A percentile compares a stretch with the other conserved stretches of the same genome.
Conservation (phyloP, 2,888 invertebrate genomes). For the Drosophila tripunctata region DNA sequence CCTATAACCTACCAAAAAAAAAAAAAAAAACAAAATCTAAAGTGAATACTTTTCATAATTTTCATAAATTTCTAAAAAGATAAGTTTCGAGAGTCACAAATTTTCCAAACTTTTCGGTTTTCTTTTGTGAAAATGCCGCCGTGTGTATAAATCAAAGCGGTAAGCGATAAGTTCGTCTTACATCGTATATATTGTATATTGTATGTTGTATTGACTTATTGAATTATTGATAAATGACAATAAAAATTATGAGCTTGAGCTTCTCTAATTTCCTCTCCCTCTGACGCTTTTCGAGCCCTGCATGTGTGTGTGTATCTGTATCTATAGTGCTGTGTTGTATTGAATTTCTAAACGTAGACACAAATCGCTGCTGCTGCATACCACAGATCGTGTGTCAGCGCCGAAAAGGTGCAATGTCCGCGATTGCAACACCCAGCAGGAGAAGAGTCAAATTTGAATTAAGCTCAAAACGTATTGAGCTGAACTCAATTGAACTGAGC, state of each 20-base stretch:
- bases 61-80: constrained; percentile 70
- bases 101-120: constrained; percentile 18
- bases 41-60: constrained; percentile 76
- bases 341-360: constrained; percentile 78
- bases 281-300: background rate
- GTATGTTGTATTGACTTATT: constrained; percentile 10
- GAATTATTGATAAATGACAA: constrained; percentile 28
- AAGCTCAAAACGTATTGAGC: too few relatives aligned
- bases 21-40: constrained; percentile 52
- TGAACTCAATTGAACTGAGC: constrained; percentile 12
- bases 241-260: constrained; percentile 55
- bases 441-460: constrained; percentile 11
- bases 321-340: constrained; percentile 42
- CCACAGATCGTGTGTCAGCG: constrained; percentile 74
- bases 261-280: constrained; percentile 51
- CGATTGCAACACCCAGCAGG: constrained; percentile 73
- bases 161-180: constrained; percentile 60
- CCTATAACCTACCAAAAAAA: constrained; percentile 70
- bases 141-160: constrained; percentile 66
- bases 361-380: constrained; percentile 75
- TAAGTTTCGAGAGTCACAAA: constrained; percentile 45
- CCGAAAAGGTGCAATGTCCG: constrained; percentile 78
- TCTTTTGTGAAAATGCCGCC: constrained; percentile 61
- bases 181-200: constrained; percentile 31
- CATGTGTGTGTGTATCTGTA: constrained; percentile 8